phyloP scores from a whole-genome alignment of 2,113 vertebrate genomes.

The Catharus minimus region DNA sequence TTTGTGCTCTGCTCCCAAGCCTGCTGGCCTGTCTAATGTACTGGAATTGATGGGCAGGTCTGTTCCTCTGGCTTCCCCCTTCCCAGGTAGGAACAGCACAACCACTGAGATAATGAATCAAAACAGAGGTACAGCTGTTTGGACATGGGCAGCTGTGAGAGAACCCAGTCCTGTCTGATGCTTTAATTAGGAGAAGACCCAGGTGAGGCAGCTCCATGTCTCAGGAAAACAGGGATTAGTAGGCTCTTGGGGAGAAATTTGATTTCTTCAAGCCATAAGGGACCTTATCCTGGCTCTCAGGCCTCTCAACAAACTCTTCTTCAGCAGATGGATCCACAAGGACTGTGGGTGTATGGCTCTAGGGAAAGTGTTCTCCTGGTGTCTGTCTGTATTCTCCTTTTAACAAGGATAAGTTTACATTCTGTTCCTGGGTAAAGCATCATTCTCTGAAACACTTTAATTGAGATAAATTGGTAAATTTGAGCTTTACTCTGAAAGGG shows the following conservation, averaged over 20 bases:
- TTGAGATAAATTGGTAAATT: neutral
- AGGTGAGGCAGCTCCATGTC: neutral
- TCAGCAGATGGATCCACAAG: neutral
- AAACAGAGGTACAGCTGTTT: accelerated
- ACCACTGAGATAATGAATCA: neutral
- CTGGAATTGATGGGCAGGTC: neutral
- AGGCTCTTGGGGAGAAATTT: neutral
- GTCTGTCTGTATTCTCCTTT: neutral
- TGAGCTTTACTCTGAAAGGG: neutral
- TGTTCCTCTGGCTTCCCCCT: neutral
- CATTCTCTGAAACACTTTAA: neutral
- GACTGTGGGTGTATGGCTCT: neutral
- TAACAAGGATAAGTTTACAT: neutral
- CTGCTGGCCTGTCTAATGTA: neutral
- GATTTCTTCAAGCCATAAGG: neutral
- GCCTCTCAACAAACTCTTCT: neutral
- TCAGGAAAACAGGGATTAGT: neutral
- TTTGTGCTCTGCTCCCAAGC: neutral
- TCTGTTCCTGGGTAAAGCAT: neutral
- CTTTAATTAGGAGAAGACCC: neutral
- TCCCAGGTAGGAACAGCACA: neutral
- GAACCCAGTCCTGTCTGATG: neutral
- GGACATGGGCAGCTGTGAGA: neutral
- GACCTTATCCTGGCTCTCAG: neutral
- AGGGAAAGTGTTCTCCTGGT: neutral